Conservation (phyloP, 1,140 invertebrate species). For the Pseudomyrmex cubaensis region DNA sequence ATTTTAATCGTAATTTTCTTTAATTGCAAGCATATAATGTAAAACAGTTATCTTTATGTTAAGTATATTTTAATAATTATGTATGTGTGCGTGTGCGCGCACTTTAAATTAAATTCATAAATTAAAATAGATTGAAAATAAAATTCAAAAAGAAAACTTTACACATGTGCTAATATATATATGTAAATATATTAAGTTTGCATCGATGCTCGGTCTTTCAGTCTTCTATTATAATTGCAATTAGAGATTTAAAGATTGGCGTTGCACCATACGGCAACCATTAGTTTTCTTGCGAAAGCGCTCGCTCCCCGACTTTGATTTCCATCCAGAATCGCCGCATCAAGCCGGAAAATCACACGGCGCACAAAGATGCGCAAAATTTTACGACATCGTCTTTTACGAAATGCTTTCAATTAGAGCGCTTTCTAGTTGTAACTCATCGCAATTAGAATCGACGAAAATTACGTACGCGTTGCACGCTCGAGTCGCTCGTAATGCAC, state of each 20-base stretch:
- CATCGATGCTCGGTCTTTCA: background rate
- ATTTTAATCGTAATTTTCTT: background rate
- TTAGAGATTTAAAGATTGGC: conserved; percentile 49
- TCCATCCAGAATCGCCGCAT: conserved; percentile 58
- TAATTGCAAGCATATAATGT: too few relatives aligned
- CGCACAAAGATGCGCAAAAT: conserved; percentile 69
- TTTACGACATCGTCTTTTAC: conserved; percentile 77
- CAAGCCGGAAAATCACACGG: conserved; percentile 69
- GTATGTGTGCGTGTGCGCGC: too few relatives aligned
- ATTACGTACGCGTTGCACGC: conserved; percentile 71
- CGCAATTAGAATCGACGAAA: conserved; percentile 81
- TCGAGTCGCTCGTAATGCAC: conserved; percentile 67
- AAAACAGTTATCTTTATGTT: background rate
- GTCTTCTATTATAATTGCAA: conserved; percentile 45
- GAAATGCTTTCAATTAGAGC: conserved; percentile 83
- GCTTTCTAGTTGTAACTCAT: conserved; percentile 82
- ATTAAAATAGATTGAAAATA: too few relatives aligned
- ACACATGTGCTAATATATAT: too few relatives aligned
- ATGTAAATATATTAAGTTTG: background rate
- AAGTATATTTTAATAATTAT: background rate
- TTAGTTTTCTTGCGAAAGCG: conserved; percentile 57
- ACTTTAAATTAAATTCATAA: too few relatives aligned
- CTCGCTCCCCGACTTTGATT: conserved; percentile 45
- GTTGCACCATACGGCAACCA: conserved; percentile 39
- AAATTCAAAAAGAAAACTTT: too few relatives aligned